Percentiles rank a stretch among this genome's conserved stretches.
Evolutionary conservation across 2,113 vertebrate genomes (phyloP).

Genomic region (Phalacrocorax pelagicus): DNA sequence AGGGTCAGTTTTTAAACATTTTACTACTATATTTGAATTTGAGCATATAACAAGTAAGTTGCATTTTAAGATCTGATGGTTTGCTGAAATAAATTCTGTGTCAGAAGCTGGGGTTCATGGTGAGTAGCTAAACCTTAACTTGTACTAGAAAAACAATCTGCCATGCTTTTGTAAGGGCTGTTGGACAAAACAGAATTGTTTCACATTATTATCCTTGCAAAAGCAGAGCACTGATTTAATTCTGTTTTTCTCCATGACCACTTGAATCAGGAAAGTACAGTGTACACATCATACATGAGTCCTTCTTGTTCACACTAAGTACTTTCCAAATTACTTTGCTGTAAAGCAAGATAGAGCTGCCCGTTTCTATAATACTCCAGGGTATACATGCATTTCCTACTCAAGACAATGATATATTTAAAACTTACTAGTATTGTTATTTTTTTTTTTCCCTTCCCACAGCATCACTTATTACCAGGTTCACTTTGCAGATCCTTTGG

Average conservation of each 20-base stretch:
- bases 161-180: neutral
- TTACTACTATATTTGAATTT: neutral
- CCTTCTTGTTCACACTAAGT: neutral
- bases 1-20: neutral
- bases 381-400: neutral
- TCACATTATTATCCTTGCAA: neutral
- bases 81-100: neutral
- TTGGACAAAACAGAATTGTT: neutral
- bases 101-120: neutral
- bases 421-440: neutral
- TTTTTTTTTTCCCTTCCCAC: neutral
- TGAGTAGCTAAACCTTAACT: neutral
- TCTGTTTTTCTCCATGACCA: neutral
- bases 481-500: constrained; percentile 11
- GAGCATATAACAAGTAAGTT: neutral
- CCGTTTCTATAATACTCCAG: neutral
- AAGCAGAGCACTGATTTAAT: neutral
- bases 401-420: neutral
- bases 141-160: neutral
- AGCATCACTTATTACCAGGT: neutral
- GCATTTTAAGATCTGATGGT: neutral
- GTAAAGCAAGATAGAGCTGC: neutral
- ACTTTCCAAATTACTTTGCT: neutral
- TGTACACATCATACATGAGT: neutral
- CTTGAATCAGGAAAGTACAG: neutral